Evolutionary conservation across 2,113 vertebrate species (phyloP), one percentile per base, ranked within the genome.

Genomic region (Fulmarus glacialis): DNA sequence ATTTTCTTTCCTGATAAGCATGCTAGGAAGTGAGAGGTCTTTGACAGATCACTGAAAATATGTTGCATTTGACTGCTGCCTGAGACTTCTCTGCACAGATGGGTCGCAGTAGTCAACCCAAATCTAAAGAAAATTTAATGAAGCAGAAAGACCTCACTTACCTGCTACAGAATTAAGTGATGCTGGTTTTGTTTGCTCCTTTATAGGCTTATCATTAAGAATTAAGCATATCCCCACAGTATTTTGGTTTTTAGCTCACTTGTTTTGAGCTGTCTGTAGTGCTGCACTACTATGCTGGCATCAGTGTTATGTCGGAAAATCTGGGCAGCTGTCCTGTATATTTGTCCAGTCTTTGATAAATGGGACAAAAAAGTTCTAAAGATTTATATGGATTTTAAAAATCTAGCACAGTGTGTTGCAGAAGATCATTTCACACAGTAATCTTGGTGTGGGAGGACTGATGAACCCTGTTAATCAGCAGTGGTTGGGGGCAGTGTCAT

Each of bases 81-180:
- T 94, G 96, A 93, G 87, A 84, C 77, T 89, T 79, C 36, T 87
- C 75, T 87, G 93, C 84, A 70, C 93, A 91, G 87, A 96, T 97
- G 95, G 91, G 81, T 96, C 32, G 0, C 45, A 14, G 81, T 89
- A 89, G 87, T 96, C 83, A 95, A 48, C 70, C 62, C n/a, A 87
- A 82, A 92, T 82, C 73, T 89, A 70, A 96, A 95, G 89, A 80
- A 95, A 95, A 95, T 58, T 53, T 93, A 95, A 87, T 2, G 2
- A 92, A 96, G 93, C 75, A 50, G 78, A 94, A 93, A 14, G 94
- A 75, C 67, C 89, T 96, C 81, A 12, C 93, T 95, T 91, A 50
- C 6, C 16, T 94, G 77, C 95, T 87, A 36, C 66, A 91, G 87
- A 72, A 95, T 68, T 85, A 91, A 68, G 75, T 38, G 58, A 13